A percentile compares a stretch with the other conserved stretches of the same genome.
phyloP scores from a whole-genome alignment of 2,797 vertebrate species.

The Micrastur ruficollis region DNA sequence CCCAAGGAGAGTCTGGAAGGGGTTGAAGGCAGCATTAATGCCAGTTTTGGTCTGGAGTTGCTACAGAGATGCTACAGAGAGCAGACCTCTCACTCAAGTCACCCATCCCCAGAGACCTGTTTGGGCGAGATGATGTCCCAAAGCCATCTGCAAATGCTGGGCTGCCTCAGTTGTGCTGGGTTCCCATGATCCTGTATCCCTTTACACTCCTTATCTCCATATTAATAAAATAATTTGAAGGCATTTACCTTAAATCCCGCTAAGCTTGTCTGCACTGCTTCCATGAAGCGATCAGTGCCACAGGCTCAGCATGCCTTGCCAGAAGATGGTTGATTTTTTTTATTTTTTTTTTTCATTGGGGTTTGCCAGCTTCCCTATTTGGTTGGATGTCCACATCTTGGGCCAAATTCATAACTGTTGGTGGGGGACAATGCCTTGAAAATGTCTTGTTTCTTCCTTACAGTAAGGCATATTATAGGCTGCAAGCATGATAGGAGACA shows the following conservation, averaged over 20 bases:
- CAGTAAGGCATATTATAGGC: background rate
- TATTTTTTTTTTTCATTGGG: rapidly evolving
- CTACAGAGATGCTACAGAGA: background rate
- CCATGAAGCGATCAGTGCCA: too few species aligned
- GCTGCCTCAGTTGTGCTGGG: background rate
- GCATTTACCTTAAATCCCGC: background rate
- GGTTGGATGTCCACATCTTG: background rate
- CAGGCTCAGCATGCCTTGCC: background rate
- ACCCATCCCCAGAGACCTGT: too few species aligned
- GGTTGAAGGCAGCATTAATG: background rate
- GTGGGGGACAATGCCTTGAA: background rate
- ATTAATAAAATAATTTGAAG: background rate
- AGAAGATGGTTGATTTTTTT: background rate
- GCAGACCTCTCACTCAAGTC: background rate
- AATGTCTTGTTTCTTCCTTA: background rate
- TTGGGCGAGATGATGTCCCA: background rate
- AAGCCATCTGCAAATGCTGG: background rate
- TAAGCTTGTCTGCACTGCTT: background rate
- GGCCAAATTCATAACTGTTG: background rate
- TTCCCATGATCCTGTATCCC: background rate
- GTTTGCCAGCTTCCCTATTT: background rate
- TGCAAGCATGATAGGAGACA: background rate
- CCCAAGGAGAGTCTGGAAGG: background rate
- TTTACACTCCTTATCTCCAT: background rate
- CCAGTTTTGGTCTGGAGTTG: background rate